phyloP scores from a whole-genome alignment of 2,888 invertebrate genomes.

The Acleris literana region DNA sequence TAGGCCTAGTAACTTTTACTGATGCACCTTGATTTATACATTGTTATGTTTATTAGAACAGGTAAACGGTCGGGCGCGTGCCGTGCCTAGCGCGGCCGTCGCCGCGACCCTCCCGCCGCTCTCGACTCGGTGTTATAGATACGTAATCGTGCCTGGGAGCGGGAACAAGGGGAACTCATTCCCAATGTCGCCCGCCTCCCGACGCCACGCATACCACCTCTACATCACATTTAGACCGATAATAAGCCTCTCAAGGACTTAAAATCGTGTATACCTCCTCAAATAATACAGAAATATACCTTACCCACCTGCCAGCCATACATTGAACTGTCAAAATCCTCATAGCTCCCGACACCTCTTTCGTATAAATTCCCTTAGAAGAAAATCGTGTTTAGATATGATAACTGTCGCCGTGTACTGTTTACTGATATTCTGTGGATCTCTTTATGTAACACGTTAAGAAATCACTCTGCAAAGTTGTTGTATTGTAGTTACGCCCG shows the following conservation, averaged over 20 bases:
- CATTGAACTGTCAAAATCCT: constrained; percentile 73
- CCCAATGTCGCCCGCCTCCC: constrained; percentile 46
- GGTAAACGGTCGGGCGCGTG: constrained; percentile 52
- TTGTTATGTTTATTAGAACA: constrained; percentile 37
- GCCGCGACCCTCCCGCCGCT: constrained; percentile 57
- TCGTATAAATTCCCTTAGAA: constrained; percentile 2
- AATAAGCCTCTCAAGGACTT: constrained; percentile 32
- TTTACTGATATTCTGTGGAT: constrained; percentile 30
- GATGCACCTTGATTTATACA: constrained; percentile 15
- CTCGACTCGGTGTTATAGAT: constrained; percentile 65
- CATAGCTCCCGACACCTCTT: constrained; percentile 45
- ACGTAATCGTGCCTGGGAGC: constrained; percentile 51
- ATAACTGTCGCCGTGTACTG: constrained; percentile 27
- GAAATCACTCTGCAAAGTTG: constrained; percentile 71
- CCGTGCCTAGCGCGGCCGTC: constrained; percentile 70
- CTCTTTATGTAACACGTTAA: constrained; percentile 69
- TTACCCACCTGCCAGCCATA: constrained; percentile 78
- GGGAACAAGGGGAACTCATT: constrained; percentile 60
- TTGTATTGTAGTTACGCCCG: constrained; percentile 81
- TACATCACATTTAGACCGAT: constrained; percentile 12
- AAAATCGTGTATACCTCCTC: constrained; percentile 39
- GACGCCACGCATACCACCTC: constrained; percentile 42
- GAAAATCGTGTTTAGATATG: constrained; percentile 22
- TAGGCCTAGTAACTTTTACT: constrained; percentile 13
- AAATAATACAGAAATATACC: constrained; percentile 43